phyloP scores from a whole-genome alignment of 92 coral and sea anemone genomes.

The Zoanthus solanderi region DNA sequence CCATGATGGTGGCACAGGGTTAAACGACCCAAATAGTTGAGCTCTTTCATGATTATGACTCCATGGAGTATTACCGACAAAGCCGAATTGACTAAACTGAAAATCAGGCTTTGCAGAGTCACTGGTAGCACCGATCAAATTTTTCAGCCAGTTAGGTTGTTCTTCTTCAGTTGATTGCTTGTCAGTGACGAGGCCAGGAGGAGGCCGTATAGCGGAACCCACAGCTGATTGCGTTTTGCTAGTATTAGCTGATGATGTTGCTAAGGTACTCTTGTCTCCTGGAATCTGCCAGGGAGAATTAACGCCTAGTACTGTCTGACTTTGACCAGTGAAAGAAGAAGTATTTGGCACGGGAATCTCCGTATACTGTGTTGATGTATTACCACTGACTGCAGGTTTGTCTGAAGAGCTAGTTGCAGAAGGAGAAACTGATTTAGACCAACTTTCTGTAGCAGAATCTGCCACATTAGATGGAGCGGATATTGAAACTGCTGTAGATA shows the following conservation, averaged over 20 bases:
- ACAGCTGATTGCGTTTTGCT: constrained; percentile 32
- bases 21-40: constrained; percentile 57
- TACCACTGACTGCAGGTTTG: constrained; percentile 44
- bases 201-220: constrained; percentile 80
- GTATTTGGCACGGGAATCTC: constrained; percentile 59
- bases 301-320: constrained; percentile 20
- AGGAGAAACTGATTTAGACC: constrained; percentile 23
- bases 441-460: constrained; percentile 40
- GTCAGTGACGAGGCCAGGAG: constrained; percentile 93
- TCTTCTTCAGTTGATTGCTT: constrained; percentile 80
- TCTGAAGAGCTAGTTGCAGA: constrained; percentile 16
- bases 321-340: constrained; percentile 40
- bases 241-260: constrained; percentile 45
- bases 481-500: constrained; percentile 49
- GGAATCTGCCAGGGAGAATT: constrained; percentile 75
- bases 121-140: constrained; percentile 64
- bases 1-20: constrained; percentile 88
- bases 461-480: neutral
- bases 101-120: constrained; percentile 62
- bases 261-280: constrained; percentile 45
- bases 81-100: constrained; percentile 81
- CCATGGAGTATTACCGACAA: constrained; percentile 78
- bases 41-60: constrained; percentile 73
- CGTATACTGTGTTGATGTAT: constrained; percentile 31
- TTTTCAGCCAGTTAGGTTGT: constrained; percentile 81